Conservation (phyloP, 2,888 invertebrate genomes). For the Nowickia ferox region DNA sequence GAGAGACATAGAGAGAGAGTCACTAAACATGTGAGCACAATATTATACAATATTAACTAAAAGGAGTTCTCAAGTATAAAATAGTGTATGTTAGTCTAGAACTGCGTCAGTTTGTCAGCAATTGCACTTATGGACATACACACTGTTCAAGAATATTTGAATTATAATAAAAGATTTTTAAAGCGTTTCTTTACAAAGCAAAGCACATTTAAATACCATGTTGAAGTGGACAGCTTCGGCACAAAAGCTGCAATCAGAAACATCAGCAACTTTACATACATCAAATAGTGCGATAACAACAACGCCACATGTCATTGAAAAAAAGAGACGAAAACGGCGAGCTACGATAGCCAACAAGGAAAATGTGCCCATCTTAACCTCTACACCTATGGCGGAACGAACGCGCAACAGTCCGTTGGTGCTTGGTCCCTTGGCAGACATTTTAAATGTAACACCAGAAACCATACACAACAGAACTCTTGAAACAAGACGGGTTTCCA, state of each 20-base stretch:
- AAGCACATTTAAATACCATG: constrained; percentile 73
- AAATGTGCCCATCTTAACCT: constrained; percentile 78
- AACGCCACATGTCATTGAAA: constrained; percentile 61
- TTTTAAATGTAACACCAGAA: constrained; percentile 78
- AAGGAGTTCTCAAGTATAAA: constrained; percentile 51
- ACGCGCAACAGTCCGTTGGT: constrained; percentile 78
- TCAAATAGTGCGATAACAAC: constrained; percentile 1
- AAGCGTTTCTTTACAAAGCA: neutral
- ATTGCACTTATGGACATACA: constrained; percentile 72
- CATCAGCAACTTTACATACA: constrained; percentile 58
- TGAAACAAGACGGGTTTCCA: constrained; percentile 51
- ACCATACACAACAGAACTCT: constrained; percentile 58
- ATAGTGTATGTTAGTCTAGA: neutral
- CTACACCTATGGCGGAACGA: constrained; percentile 77
- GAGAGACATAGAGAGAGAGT: neutral
- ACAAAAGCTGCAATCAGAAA: constrained; percentile 76
- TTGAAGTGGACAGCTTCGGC: constrained; percentile 82
- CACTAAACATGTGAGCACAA: neutral
- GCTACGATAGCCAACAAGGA: constrained; percentile 80
- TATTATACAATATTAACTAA: constrained; percentile 17
- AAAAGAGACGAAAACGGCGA: constrained; percentile 76
- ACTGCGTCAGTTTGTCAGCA: constrained; percentile 80
- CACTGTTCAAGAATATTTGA: neutral
- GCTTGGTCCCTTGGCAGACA: constrained; percentile 78
- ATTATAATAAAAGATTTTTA: constrained; percentile 7